Percentiles rank a stretch among this genome's conserved stretches.
phyloP scores from a whole-genome alignment of 2,113 vertebrate species.

The Nymphicus hollandicus region DNA sequence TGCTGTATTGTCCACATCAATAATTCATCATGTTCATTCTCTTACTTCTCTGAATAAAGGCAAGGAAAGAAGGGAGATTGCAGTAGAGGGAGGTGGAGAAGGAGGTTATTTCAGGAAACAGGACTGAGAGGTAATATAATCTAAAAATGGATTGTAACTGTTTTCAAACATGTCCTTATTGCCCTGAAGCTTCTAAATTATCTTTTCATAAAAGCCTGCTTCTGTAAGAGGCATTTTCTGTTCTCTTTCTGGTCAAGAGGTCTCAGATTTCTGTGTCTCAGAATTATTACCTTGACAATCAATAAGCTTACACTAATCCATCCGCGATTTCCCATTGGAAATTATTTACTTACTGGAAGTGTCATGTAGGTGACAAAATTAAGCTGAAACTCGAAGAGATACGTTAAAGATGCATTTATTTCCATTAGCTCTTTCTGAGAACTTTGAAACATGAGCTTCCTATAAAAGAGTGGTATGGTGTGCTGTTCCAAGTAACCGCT shows the following conservation, averaged over 20 bases:
- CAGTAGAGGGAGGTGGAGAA: background rate
- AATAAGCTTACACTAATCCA: background rate
- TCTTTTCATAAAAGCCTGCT: constrained; percentile 13
- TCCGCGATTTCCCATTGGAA: background rate
- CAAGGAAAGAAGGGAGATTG: background rate
- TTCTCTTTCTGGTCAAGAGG: constrained; percentile 13
- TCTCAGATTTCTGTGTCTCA: constrained; percentile 15
- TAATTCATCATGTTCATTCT: background rate
- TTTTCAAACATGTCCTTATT: constrained; percentile 28
- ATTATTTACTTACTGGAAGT: constrained; percentile 40
- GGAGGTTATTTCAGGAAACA: constrained; percentile 19
- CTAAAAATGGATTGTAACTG: constrained; percentile 8
- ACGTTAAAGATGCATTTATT: background rate
- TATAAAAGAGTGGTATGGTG: background rate
- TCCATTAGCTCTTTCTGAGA: background rate
- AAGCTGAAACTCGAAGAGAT: background rate
- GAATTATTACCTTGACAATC: background rate
- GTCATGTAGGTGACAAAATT: background rate
- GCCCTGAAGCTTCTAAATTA: constrained; percentile 23
- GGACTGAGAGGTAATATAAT: constrained; percentile 9
- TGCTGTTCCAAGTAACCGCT: background rate
- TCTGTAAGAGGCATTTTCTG: background rate
- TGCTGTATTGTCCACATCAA: background rate
- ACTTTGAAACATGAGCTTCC: background rate
- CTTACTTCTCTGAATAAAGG: background rate